Percentiles rank a stretch among this genome's conserved stretches.
These are phyloP conservation scores for Globodera ellingtonae DNA, from an alignment of 1,140 invertebrate species.

Conservation along the genomic window DNA sequence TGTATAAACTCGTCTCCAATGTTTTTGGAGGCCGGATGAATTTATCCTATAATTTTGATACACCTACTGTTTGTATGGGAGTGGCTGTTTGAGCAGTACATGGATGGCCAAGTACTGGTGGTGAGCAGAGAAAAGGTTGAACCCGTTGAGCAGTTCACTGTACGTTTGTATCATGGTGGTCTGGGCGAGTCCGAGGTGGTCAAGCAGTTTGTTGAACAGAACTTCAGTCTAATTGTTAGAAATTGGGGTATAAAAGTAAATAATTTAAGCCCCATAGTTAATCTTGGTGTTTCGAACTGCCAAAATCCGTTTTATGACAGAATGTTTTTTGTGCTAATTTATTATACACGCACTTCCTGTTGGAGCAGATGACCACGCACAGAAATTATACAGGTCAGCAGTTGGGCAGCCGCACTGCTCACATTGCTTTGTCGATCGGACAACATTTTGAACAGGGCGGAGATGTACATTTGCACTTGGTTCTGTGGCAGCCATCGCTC, in stretches of 20 bases:
- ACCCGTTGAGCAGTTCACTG: constrained; percentile 57
- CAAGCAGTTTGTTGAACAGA: constrained; percentile 53
- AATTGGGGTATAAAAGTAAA: constrained; percentile 27
- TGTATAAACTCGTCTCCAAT: no score
- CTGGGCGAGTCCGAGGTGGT: constrained; percentile 55
- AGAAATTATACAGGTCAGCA: constrained; percentile 52
- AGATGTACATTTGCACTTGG: constrained; percentile 62
- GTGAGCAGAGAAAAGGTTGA: constrained; percentile 57
- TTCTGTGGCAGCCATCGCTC: constrained; percentile 56
- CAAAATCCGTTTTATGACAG: constrained; percentile 21
- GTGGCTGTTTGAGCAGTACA: constrained; percentile 57
- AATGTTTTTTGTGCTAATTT: background rate
- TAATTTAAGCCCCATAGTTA: no score
- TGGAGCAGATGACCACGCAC: constrained; percentile 54
- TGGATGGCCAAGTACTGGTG: constrained; percentile 57
- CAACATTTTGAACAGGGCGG: constrained; percentile 64
- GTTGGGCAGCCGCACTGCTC: constrained; percentile 56
- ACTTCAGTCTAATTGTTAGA: constrained; percentile 52
- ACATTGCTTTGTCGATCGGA: constrained; percentile 60
- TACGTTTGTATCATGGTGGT: constrained; percentile 55
- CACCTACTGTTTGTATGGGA: constrained; percentile 51
- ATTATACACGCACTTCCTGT: constrained; percentile 42
- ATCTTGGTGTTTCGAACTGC: background rate
- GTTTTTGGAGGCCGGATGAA: no score
- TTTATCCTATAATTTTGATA: background rate